Evolutionary conservation across 2,888 invertebrate species (phyloP).

Genomic region (Lepetodrilus schrolli): DNA sequence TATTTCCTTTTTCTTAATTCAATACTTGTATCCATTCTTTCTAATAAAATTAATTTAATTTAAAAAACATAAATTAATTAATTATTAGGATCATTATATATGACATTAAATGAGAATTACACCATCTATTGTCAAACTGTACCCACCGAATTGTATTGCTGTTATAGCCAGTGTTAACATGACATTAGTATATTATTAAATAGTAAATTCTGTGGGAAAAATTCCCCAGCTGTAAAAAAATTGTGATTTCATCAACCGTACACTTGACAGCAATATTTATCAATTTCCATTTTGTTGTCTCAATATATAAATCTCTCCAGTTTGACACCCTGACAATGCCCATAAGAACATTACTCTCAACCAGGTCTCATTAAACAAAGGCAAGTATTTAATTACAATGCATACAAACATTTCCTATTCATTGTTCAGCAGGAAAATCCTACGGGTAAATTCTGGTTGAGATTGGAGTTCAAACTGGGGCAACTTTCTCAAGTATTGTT

Average conservation of each 20-base stretch:
- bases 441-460: neutral
- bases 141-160: too few species aligned
- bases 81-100: too few species aligned
- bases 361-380: slow-evolving; percentile 9
- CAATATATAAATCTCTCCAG: neutral
- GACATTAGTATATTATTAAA: neutral
- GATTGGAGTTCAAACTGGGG: neutral
- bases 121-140: too few species aligned
- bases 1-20: too few species aligned
- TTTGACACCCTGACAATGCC: neutral
- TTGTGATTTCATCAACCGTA: neutral
- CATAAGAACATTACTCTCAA: neutral
- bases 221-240: neutral
- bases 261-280: neutral
- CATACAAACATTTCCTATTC: slow-evolving; percentile 17
- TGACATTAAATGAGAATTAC: too few species aligned
- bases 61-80: too few species aligned
- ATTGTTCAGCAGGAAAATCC: neutral
- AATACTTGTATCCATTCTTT: too few species aligned
- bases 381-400: neutral
- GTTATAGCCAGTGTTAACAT: too few species aligned
- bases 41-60: too few species aligned
- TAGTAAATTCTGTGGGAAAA: neutral
- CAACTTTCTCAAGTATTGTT: neutral
- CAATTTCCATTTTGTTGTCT: neutral